phyloP scores from a whole-genome alignment of 1,140 invertebrate species.

The Drosophila asahinai region DNA sequence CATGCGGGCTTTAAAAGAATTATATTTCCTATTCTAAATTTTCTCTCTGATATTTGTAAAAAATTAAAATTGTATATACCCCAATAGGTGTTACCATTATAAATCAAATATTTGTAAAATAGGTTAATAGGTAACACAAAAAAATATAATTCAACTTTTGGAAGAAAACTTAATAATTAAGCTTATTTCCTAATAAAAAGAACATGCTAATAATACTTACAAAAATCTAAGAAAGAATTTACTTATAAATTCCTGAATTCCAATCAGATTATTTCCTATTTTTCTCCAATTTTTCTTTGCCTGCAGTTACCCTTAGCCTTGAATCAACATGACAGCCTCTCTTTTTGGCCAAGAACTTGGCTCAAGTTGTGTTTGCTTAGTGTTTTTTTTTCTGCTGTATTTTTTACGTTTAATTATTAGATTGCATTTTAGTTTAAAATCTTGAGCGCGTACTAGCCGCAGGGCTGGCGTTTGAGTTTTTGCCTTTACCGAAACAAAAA shows the following conservation, averaged over 20 bases:
- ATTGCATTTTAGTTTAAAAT: constrained; percentile 40
- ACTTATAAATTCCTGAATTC: not conserved
- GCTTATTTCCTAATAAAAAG: too few relatives aligned
- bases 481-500: not conserved
- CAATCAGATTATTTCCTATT: not conserved
- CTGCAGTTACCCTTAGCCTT: constrained; percentile 66
- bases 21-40: too few relatives aligned
- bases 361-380: constrained; percentile 31
- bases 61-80: too few relatives aligned
- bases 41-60: too few relatives aligned
- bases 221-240: not conserved
- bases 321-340: constrained; percentile 53
- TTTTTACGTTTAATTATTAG: constrained; percentile 48
- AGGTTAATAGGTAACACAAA: too few relatives aligned
- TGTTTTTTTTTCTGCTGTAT: constrained; percentile 21
- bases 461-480: constrained; percentile 42
- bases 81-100: too few relatives aligned
- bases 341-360: constrained; percentile 27
- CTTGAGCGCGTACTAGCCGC: constrained; percentile 43
- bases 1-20: too few relatives aligned
- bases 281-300: not conserved
- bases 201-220: too few relatives aligned
- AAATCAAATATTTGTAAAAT: too few relatives aligned
- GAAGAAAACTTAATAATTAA: too few relatives aligned
- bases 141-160: too few relatives aligned